Conservation (phyloP, 2,113 vertebrate genomes). For the Takifugu flavidus region DNA sequence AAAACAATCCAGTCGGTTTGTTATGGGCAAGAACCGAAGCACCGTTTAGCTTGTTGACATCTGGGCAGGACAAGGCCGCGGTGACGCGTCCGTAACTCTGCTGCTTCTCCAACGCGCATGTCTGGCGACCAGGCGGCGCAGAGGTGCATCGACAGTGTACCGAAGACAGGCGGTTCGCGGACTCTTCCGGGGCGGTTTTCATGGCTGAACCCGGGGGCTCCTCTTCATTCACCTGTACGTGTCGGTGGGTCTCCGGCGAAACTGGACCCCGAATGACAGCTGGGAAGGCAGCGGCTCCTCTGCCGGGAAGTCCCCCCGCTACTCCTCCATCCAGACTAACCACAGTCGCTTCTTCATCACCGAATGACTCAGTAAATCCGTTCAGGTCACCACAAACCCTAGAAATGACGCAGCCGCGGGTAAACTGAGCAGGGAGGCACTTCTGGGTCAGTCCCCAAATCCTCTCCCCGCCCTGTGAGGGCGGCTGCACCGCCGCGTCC, state of each 20-base stretch:
- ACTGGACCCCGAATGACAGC: conserved; percentile 26
- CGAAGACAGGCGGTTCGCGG: neutral
- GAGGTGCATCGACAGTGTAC: too few relatives aligned
- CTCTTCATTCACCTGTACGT: conserved; percentile 7
- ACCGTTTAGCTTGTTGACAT: conserved; percentile 40
- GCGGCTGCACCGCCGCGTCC: conserved; percentile 6
- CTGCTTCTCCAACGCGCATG: conserved; percentile 10
- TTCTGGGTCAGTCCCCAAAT: conserved; percentile 22
- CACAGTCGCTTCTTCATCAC: conserved; percentile 22
- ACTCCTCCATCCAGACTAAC: conserved; percentile 11
- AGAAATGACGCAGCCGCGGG: conserved; percentile 38
- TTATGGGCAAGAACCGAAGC: conserved; percentile 16
- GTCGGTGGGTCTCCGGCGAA: conserved; percentile 11
- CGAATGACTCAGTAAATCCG: conserved; percentile 62
- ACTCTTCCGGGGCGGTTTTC: neutral
- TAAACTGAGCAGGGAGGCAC: conserved; percentile 15
- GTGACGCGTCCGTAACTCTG: conserved; percentile 15
- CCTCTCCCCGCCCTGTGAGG: conserved; percentile 7
- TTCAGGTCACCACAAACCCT: conserved; percentile 49
- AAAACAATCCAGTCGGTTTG: neutral
- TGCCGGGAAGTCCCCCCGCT: conserved; percentile 1
- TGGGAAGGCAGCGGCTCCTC: conserved; percentile 34
- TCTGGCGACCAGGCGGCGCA: neutral
- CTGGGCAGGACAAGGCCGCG: neutral
- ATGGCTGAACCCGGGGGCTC: neutral